These are phyloP conservation scores for Scartelaos histophorus DNA, from an alignment of 2,113 vertebrate species.

Conservation along the genomic window DNA sequence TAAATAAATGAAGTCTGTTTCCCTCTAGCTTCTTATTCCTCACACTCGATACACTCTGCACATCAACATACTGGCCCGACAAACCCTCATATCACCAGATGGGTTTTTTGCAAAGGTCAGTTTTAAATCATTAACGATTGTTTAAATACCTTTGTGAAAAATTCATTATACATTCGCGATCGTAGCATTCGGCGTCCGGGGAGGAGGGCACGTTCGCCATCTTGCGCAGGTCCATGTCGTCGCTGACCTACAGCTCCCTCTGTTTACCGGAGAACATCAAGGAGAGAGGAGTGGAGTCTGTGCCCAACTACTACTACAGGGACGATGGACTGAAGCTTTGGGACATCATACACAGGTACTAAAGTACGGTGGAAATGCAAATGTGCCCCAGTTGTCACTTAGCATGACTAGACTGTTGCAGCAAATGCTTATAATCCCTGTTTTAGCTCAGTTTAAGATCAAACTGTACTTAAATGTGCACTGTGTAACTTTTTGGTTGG, in stretches of 20 bases:
- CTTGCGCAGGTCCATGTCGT: conserved; percentile 40
- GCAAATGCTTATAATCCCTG: too few species aligned
- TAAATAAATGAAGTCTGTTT: neutral
- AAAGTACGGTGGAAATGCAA: too few species aligned
- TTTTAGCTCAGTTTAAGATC: too few species aligned
- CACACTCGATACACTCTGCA: conserved; percentile 70
- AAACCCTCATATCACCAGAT: conserved; percentile 35
- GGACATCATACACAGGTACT: conserved; percentile 75
- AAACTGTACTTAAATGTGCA: too few species aligned
- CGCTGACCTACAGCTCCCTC: conserved; percentile 66
- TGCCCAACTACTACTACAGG: conserved; percentile 80
- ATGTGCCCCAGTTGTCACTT: too few species aligned
- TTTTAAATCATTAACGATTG: too few species aligned
- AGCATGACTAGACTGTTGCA: too few species aligned
- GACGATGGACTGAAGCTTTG: conserved; percentile 81
- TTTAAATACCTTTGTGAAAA: too few species aligned
- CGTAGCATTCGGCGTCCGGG: conserved; percentile 49
- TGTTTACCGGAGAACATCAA: conserved; percentile 75
- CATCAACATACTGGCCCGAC: conserved; percentile 60
- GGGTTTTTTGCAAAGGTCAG: conserved; percentile 12
- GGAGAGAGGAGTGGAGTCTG: conserved; percentile 53
- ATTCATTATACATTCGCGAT: too few species aligned
- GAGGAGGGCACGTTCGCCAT: conserved; percentile 27
- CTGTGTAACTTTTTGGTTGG: too few species aligned
- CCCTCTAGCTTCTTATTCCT: conserved; percentile 58